These are phyloP conservation scores for Drosophila virilis DNA, from an alignment of 1,140 invertebrate genomes.

Conservation along the genomic window DNA sequence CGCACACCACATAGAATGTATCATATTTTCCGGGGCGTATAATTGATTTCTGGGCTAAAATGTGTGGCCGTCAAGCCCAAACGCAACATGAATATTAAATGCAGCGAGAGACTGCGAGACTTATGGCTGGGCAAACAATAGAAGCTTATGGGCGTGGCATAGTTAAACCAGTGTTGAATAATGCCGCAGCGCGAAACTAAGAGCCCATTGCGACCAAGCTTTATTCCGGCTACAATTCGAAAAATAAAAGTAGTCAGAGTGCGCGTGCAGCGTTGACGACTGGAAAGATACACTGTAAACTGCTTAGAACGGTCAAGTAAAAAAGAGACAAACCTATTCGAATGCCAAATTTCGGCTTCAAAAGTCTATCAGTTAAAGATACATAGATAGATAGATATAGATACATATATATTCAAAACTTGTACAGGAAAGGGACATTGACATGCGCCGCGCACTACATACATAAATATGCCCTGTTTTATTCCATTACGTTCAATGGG, in stretches of 20 bases:
- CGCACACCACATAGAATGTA: constrained; percentile 4
- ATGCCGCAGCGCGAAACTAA: not conserved
- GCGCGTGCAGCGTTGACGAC: not conserved
- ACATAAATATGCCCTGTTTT: not conserved
- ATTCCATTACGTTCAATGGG: not conserved
- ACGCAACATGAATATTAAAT: constrained; percentile 76
- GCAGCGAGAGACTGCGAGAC: constrained; percentile 1
- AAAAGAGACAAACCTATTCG: too few species aligned
- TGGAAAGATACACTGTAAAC: not conserved
- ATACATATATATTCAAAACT: too few species aligned
- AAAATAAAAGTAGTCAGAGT: not conserved
- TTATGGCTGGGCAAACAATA: constrained; percentile 18
- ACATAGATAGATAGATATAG: too few species aligned
- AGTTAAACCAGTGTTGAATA: constrained; percentile 21
- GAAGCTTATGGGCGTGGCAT: constrained; percentile 17
- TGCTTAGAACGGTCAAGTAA: too few species aligned
- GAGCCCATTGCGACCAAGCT: not conserved
- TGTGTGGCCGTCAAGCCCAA: constrained; percentile 46
- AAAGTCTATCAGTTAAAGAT: too few species aligned
- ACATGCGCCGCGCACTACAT: too few species aligned
- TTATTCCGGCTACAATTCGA: not conserved
- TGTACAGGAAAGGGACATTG: too few species aligned
- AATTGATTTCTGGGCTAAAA: constrained; percentile 78
- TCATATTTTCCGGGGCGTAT: constrained; percentile 73
- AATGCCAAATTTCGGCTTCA: too few species aligned